Evolutionary conservation across 2,888 invertebrate genomes (phyloP), one percentile per base, ranked within the genome.

Genomic region (Emesis castigata): DNA sequence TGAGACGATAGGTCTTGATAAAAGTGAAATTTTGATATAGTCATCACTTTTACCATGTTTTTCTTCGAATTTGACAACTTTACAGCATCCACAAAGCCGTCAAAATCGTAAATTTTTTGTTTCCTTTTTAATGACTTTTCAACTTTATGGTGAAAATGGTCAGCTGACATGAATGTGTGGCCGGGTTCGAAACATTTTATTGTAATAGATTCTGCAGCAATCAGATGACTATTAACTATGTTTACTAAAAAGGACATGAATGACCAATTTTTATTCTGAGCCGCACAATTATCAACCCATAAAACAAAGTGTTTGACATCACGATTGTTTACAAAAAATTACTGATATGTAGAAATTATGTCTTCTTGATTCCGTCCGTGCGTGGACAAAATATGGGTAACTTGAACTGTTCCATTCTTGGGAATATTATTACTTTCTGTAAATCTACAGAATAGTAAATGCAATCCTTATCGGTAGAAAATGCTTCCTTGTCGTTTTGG

Each of bases 1-100:
- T 66, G 66, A 39, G 65, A 73, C 31, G 65, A 73, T 34, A 65
- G 65, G 65, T 66, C 53, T 73, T 73, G 53, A 73, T 73, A 73
- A 31, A 53, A 65, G 68, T 69, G 69, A 62, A 74, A 74, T 62
- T 69, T 69, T 61, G 26, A 29, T 61, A 29, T 11, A 18, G 39
- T 62, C 74, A 69, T 74, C 14, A 62, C 61, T 62, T 74, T 68
- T 34, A 66, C 56, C 11, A 26, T 66, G 29, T 48, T 34, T 73
- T 68, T 61, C 31, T 68, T 26, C 14, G 39, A 68, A 61, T 62
- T 62, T 48, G 34, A 18, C 62, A 22, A 64, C 56, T 73, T 31
- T 34, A 69, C 74, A 9, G 31, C 53, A 16, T 64, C 20, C 11
- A 48, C 62, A n/a, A n/a, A n/a, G n/a, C n/a, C n/a, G n/a, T n/a